Conservation (phyloP, 2,888 invertebrate species). For the Pollenia angustigena region DNA sequence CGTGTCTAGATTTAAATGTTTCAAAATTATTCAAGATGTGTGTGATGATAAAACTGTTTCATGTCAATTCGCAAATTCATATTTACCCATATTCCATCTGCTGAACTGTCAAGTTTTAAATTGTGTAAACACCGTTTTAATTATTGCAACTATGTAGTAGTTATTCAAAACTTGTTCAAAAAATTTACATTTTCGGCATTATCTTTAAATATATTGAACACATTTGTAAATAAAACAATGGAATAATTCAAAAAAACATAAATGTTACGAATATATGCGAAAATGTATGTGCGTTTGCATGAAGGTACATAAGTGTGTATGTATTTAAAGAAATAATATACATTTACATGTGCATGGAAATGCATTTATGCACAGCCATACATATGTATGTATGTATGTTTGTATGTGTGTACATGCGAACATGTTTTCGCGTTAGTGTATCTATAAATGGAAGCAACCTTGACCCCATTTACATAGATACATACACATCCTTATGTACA, state of each 20-base stretch:
- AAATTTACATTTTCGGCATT: slow-evolving; percentile 32
- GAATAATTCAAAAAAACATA: not conserved
- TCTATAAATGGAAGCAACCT: too few relatives aligned
- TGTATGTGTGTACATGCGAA: slow-evolving; percentile 11
- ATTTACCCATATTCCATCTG: slow-evolving; percentile 73
- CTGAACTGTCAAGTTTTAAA: slow-evolving; percentile 42
- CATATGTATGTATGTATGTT: slow-evolving; percentile 29
- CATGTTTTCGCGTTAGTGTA: not conserved
- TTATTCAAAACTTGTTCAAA: not conserved
- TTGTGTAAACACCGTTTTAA: slow-evolving; percentile 24
- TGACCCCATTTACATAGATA: not conserved
- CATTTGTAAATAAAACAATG: not conserved
- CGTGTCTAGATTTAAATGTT: too few relatives aligned
- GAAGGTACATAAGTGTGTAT: not conserved
- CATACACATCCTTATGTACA: slow-evolving; percentile 10
- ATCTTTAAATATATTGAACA: not conserved
- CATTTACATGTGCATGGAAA: not conserved
- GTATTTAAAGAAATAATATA: not conserved
- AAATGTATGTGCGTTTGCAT: not conserved
- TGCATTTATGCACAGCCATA: slow-evolving; percentile 29
- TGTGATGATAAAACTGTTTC: too few relatives aligned
- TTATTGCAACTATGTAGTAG: not conserved
- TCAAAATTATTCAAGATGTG: too few relatives aligned
- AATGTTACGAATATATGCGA: not conserved
- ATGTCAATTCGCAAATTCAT: not conserved